Evolutionary conservation across 2,888 invertebrate genomes (phyloP).

Genomic region (Pammene fasciana): DNA sequence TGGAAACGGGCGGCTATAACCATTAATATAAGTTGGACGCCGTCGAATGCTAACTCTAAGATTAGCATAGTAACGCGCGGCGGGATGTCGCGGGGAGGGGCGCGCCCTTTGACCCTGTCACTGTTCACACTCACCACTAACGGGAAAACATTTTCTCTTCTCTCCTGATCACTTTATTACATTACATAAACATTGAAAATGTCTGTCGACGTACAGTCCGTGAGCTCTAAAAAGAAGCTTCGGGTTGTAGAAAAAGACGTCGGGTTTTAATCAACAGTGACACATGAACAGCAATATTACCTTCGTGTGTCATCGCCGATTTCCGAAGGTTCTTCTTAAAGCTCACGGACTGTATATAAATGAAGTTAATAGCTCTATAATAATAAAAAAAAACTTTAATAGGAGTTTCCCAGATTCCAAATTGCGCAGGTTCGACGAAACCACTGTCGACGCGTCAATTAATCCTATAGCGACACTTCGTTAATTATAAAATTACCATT

Average conservation of each 20-base stretch:
- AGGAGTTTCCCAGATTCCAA: conserved; percentile 3
- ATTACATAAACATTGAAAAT: conserved; percentile 30
- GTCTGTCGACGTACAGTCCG: neutral
- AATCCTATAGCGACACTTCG: conserved; percentile 39
- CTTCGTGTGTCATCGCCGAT: too few relatives aligned
- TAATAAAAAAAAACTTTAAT: neutral
- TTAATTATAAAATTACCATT: conserved; percentile 41
- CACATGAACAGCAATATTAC: too few relatives aligned
- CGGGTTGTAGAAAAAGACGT: too few relatives aligned
- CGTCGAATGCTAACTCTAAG: conserved; percentile 72
- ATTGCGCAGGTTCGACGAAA: conserved; percentile 1
- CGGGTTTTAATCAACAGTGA: too few relatives aligned
- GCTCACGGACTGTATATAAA: conserved; percentile 7
- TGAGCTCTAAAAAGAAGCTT: too few relatives aligned
- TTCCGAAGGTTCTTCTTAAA: too few relatives aligned
- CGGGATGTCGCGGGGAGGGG: conserved; percentile 72
- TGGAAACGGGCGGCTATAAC: conserved; percentile 72
- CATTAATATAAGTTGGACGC: conserved; percentile 77
- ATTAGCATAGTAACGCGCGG: conserved; percentile 80
- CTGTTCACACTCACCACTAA: conserved; percentile 75
- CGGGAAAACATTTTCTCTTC: conserved; percentile 75
- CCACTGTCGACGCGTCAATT: conserved; percentile 27
- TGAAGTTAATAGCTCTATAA: neutral
- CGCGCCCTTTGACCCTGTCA: conserved; percentile 80
- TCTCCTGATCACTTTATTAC: conserved; percentile 35